phyloP scores from a whole-genome alignment of 2,888 invertebrate genomes.

The Saturnia pavonia region DNA sequence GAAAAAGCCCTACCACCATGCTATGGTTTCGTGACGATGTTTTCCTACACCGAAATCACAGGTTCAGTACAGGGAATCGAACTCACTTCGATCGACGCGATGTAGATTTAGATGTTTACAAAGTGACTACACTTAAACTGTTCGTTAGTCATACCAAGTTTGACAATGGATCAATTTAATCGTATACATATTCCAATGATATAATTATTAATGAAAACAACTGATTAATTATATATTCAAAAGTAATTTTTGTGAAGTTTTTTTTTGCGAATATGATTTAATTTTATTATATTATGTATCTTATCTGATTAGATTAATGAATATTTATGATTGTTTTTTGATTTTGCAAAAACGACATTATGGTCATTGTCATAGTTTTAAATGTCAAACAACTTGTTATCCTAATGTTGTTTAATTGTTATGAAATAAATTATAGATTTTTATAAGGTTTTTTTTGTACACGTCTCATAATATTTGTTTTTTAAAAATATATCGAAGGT shows the following conservation, averaged over 20 bases:
- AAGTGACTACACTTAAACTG: too few relatives aligned
- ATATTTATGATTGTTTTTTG: constrained; percentile 3
- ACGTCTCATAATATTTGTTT: too few relatives aligned
- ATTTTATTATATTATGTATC: neutral
- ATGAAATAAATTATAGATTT: neutral
- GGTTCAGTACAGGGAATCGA: too few relatives aligned
- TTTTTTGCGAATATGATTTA: neutral
- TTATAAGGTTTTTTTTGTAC: too few relatives aligned
- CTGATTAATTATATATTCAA: neutral
- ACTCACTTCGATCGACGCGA: too few relatives aligned
- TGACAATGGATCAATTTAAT: too few relatives aligned
- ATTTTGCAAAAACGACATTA: neutral
- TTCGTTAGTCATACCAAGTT: too few relatives aligned
- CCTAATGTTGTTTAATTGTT: neutral
- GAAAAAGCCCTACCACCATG: too few relatives aligned
- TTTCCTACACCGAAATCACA: too few relatives aligned
- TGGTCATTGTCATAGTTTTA: neutral
- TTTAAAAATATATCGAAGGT: too few relatives aligned
- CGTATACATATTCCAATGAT: neutral
- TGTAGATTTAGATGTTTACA: too few relatives aligned
- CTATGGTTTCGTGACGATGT: too few relatives aligned
- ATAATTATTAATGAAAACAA: neutral
- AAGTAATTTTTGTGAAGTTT: neutral
- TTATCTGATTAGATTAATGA: neutral
- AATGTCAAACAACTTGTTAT: neutral